A percentile compares a stretch with the other conserved stretches of the same genome.
These are phyloP conservation scores for Mesitornis unicolor DNA, from an alignment of 2,113 vertebrate genomes.

Conservation along the genomic window DNA sequence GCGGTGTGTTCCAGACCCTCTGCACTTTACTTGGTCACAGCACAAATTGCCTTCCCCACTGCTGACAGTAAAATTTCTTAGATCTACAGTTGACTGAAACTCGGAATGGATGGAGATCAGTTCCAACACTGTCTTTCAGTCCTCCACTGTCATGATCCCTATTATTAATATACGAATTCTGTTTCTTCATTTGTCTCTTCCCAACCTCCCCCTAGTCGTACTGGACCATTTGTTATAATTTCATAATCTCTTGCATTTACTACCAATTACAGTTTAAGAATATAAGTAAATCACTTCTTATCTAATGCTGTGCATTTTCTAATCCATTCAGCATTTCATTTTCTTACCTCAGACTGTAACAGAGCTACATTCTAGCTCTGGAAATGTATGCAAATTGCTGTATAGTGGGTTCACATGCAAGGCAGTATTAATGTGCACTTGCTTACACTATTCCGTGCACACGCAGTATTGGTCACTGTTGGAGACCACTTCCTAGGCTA, in stretches of 20 bases:
- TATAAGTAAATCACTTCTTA: background rate
- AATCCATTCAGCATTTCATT: background rate
- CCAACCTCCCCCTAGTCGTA: background rate
- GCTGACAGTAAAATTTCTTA: background rate
- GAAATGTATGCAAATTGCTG: background rate
- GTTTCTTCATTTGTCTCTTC: background rate
- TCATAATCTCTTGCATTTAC: background rate
- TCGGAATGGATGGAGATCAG: background rate
- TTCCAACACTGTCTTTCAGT: background rate
- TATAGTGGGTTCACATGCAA: background rate
- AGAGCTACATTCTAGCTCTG: background rate
- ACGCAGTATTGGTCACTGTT: background rate
- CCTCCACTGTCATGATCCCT: background rate
- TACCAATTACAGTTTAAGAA: background rate
- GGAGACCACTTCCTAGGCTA: background rate
- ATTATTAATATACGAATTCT: background rate
- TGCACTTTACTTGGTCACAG: background rate
- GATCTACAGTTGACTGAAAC: background rate
- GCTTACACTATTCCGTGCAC: background rate
- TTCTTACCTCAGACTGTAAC: background rate
- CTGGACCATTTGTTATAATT: background rate
- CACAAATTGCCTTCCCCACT: background rate
- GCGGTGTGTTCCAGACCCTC: background rate
- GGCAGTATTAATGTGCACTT: background rate
- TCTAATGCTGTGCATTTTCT: background rate